Conservation (phyloP, 2,113 vertebrate species). For the Phylloscopus trochiloides region DNA sequence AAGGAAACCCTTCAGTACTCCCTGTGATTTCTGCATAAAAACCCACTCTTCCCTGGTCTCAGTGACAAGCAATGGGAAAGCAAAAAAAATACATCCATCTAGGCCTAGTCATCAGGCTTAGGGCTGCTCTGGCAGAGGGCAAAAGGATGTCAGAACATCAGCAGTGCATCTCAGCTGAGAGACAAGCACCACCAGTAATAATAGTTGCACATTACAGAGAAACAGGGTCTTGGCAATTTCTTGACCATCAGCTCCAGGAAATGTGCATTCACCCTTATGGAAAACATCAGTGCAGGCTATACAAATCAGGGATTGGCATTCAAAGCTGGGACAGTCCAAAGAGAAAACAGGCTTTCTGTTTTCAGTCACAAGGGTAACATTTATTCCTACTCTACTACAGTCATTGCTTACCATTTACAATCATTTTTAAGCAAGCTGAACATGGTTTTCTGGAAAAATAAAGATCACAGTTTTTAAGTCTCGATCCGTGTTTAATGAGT, state of each 20-base stretch:
- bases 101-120: neutral
- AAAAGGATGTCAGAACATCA: neutral
- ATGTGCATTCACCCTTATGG: neutral
- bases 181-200: neutral
- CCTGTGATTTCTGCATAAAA: neutral
- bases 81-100: neutral
- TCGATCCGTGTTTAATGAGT: constrained; percentile 85
- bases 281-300: neutral
- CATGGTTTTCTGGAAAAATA: constrained; percentile 96
- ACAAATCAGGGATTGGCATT: neutral
- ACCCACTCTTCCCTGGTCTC: neutral
- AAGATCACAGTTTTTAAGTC: constrained; percentile 85
- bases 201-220: neutral
- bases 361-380: neutral
- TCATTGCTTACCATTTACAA: constrained; percentile 86
- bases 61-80: neutral
- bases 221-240: neutral
- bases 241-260: neutral
- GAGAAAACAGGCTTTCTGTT: neutral
- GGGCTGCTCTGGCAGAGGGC: neutral
- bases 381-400: neutral
- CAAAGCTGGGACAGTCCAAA: neutral
- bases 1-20: neutral
- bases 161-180: neutral
- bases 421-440: constrained; percentile 94